phyloP scores from a whole-genome alignment of 2,113 vertebrate species.

The Lichenostomus cassidix region DNA sequence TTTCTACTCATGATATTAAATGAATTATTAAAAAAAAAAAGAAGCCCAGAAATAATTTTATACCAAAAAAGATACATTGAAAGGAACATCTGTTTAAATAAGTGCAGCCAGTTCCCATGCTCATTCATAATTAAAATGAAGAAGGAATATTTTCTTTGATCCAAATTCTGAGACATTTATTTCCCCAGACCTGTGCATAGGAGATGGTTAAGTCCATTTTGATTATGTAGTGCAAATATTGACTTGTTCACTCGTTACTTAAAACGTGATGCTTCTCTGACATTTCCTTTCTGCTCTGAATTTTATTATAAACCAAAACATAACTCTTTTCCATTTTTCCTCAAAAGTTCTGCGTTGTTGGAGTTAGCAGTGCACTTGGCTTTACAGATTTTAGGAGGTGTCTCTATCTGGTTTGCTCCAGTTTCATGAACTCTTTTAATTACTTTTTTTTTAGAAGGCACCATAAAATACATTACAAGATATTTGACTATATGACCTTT shows the following conservation, averaged over 20 bases:
- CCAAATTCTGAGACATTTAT: neutral
- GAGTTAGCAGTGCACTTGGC: neutral
- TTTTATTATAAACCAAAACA: conserved; percentile 23
- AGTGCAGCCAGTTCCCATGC: neutral
- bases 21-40: neutral
- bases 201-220: neutral
- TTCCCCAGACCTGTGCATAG: neutral
- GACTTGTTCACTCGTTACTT: neutral
- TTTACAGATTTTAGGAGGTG: neutral
- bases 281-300: conserved; percentile 47
- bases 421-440: neutral
- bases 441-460: neutral
- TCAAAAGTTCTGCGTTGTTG: neutral
- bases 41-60: fast-evolving
- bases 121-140: neutral
- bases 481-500: neutral
- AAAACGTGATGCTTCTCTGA: conserved; percentile 5
- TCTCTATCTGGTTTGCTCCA: neutral
- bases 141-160: neutral
- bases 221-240: neutral
- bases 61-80: neutral
- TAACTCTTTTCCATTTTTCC: conserved; percentile 23
- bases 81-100: neutral
- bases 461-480: neutral
- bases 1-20: neutral